Evolutionary conservation across 2,797 vertebrate genomes (phyloP).

Genomic region (Parauchenoglanis punctatus): DNA sequence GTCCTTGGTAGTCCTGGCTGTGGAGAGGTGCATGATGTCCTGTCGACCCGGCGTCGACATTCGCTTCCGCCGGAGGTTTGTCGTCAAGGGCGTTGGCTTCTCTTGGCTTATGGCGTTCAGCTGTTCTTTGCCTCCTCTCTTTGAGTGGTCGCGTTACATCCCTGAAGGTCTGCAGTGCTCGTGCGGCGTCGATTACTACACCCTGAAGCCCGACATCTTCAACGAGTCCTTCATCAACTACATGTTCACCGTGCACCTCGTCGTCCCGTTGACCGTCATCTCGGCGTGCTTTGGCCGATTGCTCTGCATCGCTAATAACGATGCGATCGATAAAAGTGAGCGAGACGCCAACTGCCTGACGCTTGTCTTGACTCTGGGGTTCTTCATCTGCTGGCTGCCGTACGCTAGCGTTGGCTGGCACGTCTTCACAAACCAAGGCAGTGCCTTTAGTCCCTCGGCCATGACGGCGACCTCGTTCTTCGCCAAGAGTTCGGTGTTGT

Average conservation of each 20-base stretch:
- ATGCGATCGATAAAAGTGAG: constrained; percentile 93
- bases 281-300: constrained; percentile 93
- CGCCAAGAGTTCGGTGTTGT: constrained; percentile 86
- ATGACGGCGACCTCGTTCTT: constrained; percentile 94
- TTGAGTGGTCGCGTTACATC: constrained; percentile 93
- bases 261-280: constrained; percentile 74
- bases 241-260: constrained; percentile 83
- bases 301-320: constrained; percentile 89
- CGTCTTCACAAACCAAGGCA: constrained; percentile 91
- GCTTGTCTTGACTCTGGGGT: constrained; percentile 86
- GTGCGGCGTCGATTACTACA: constrained; percentile 84
- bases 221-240: constrained; percentile 89
- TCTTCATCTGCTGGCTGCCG: constrained; percentile 90
- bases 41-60: constrained; percentile 96
- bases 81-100: constrained; percentile 83
- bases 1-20: constrained; percentile 90
- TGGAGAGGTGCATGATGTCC: constrained; percentile 91
- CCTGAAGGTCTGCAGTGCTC: constrained; percentile 87
- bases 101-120: constrained; percentile 86
- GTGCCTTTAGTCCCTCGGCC: constrained; percentile 87
- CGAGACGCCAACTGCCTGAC: constrained; percentile 94
- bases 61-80: constrained; percentile 87
- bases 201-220: constrained; percentile 77
- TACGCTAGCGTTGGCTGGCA: constrained; percentile 85
- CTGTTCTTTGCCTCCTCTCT: constrained; percentile 84